Base-by-base conservation (phyloP, 92 coral and sea anemone genomes). In the Pocillopora grandis region DNA sequence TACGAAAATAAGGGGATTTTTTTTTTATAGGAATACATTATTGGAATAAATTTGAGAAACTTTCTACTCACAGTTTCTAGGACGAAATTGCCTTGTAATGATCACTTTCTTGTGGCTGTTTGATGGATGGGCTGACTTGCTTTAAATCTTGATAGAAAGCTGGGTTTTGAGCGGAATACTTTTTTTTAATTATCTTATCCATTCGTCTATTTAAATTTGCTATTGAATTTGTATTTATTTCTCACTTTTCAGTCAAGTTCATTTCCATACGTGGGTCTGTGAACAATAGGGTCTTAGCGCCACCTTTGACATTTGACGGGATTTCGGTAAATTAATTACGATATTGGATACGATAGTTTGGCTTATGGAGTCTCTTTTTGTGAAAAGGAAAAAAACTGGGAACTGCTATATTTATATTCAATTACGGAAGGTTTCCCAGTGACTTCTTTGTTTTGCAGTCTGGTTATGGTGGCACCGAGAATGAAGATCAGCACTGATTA, bases 181-280 rank as follows among this genome's bases (percentile, higher is more conserved):
- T 36, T 70, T 70, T 20, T 37, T 52, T 37, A 36, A 15, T 70
- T 15, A 37, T 70, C 75, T 70, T 37, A 42, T 70, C 19, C 75
- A 36, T 70, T 70, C 42, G 56, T 37, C 75, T 19, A 49, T 70
- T 70, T 35, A 37, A 70, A 70, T 70, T 36, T 70, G 9, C 55
- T 15, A 70, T 70, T 37, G 75, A 37, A 70, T 70, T 12, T 70
- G n/a, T 70, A 37, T 70, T 70, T 37, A 70, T 70, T 37, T 70
- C 75, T 70, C 75, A 70, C 75, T 70, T 35, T 14, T 7, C 55
- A 70, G 17, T 70, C 23, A 36, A 70, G 56, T 70, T 70, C 57
- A 70, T 70, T 70, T 70, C 56, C 75, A 70, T 70, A 70, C 33
- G 75, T 36, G 18, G 55, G 36, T 70, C 17, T 70, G 75, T 70